phyloP scores from a whole-genome alignment of 1,140 invertebrate species.

The Drosophila biarmipes region DNA sequence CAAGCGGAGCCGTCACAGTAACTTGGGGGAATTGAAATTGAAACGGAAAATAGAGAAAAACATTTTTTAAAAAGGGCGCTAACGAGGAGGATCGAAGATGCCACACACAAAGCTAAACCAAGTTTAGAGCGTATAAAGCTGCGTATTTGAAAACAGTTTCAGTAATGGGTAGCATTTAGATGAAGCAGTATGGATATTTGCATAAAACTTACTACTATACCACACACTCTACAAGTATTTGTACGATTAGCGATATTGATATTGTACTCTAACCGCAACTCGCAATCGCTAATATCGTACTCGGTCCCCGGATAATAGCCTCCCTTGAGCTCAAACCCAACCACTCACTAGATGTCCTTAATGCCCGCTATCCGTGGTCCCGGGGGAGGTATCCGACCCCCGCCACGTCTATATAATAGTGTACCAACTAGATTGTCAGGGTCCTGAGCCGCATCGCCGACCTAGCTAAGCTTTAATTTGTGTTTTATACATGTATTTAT shows the following conservation, averaged over 20 bases:
- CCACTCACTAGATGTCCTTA: constrained; percentile 72
- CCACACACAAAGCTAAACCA: constrained; percentile 34
- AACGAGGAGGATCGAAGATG: not conserved
- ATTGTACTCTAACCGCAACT: constrained; percentile 48
- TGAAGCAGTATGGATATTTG: constrained; percentile 64
- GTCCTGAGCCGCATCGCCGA: constrained; percentile 4
- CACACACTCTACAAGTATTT: constrained; percentile 41
- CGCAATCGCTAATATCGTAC: constrained; percentile 39
- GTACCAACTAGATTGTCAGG: constrained; percentile 47
- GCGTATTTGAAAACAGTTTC: constrained; percentile 37
- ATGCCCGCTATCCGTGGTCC: constrained; percentile 21
- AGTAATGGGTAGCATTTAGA: constrained; percentile 75
- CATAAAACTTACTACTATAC: constrained; percentile 49
- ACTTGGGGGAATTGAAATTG: constrained; percentile 9
- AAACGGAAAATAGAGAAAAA: constrained; percentile 1
- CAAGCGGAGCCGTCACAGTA: constrained; percentile 74
- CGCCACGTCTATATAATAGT: constrained; percentile 25
- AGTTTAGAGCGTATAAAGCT: constrained; percentile 42
- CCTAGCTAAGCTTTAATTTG: constrained; percentile 70
- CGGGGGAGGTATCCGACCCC: constrained; percentile 8
- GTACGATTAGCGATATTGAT: constrained; percentile 47
- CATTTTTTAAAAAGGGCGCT: constrained; percentile 49
- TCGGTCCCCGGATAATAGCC: constrained; percentile 7
- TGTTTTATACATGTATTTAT: constrained; percentile 69
- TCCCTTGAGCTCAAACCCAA: constrained; percentile 18